Percentiles rank a stretch among this genome's conserved stretches.
Evolutionary conservation across 2,113 vertebrate genomes (phyloP).

Genomic region (Natator depressus): DNA sequence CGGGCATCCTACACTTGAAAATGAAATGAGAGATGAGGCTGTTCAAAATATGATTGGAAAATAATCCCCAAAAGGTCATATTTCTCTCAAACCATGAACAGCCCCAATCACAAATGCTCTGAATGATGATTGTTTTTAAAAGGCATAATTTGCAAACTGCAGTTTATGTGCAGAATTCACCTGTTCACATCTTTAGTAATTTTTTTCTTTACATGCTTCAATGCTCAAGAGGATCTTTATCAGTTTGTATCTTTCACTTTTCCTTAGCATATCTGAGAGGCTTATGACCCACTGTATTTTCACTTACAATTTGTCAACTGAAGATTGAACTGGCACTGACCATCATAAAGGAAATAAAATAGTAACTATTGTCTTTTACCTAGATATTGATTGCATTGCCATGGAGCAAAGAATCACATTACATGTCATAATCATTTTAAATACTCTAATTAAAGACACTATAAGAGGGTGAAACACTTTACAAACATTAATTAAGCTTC

Average conservation of each 20-base stretch:
- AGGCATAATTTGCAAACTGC: not conserved
- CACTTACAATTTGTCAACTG: not conserved
- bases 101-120: not conserved
- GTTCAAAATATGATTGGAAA: not conserved
- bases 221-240: not conserved
- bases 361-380: not conserved
- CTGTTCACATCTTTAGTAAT: not conserved
- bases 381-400: not conserved
- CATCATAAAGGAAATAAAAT: slow-evolving; percentile 1
- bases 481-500: not conserved
- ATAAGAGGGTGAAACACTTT: not conserved
- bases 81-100: not conserved
- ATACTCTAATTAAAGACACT: not conserved
- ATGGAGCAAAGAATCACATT: not conserved
- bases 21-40: not conserved
- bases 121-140: not conserved
- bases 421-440: not conserved
- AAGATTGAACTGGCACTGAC: not conserved
- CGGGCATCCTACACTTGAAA: not conserved
- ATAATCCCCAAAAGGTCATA: not conserved
- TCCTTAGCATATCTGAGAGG: accelerated
- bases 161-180: not conserved
- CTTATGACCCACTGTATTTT: not conserved
- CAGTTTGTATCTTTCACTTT: not conserved
- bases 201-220: not conserved